Conservation (phyloP, 2,888 invertebrate genomes). For the Baronia brevicornis region DNA sequence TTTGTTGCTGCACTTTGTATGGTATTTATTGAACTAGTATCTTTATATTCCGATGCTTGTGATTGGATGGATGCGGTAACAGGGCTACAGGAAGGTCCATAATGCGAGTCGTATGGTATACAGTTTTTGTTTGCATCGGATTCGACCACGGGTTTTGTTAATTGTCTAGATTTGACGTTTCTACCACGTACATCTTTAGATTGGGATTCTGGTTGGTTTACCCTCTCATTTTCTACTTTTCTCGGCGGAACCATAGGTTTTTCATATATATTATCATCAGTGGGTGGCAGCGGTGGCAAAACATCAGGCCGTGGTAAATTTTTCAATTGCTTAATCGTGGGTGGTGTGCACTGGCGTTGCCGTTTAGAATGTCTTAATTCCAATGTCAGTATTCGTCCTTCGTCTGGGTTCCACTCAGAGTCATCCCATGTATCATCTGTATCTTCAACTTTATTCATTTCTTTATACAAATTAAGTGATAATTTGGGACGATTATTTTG, state of each 20-base stretch:
- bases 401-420: conserved; percentile 62
- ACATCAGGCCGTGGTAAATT: conserved; percentile 79
- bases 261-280: conserved; percentile 74
- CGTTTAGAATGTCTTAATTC: conserved; percentile 84
- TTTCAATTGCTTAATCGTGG: conserved; percentile 61
- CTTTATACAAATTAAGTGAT: conserved; percentile 39
- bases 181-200: conserved; percentile 82
- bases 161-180: conserved; percentile 73
- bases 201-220: conserved; percentile 46
- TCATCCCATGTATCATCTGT: conserved; percentile 49
- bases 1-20: conserved; percentile 20
- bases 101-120: conserved; percentile 35
- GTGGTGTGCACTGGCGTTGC: conserved; percentile 78
- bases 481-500: conserved; percentile 65
- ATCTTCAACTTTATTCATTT: conserved; percentile 42
- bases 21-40: conserved; percentile 31
- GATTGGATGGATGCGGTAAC: conserved; percentile 70
- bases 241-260: conserved; percentile 74
- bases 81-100: conserved; percentile 50
- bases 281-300: conserved; percentile 78
- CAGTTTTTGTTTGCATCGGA: conserved; percentile 29
- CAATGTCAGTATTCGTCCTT: conserved; percentile 80
- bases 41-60: conserved; percentile 70
- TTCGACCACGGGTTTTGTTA: conserved; percentile 40
- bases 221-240: conserved; percentile 51